A percentile compares a stretch with the other conserved stretches of the same genome.
phyloP scores from a whole-genome alignment of 2,797 vertebrate genomes.

The Pristis pectinata region DNA sequence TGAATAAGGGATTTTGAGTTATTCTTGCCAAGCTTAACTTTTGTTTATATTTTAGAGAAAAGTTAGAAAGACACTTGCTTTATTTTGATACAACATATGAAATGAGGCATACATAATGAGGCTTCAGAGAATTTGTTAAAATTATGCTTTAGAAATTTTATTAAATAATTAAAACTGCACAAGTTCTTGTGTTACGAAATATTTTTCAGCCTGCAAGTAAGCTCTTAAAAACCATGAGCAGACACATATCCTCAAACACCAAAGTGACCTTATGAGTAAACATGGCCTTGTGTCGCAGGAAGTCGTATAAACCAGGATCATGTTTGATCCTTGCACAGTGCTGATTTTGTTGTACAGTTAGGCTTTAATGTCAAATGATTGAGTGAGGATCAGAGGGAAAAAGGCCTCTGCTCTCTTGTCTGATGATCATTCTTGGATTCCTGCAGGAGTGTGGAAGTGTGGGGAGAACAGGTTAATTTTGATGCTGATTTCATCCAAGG shows the following conservation, averaged over 20 bases:
- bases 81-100: not conserved
- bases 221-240: not conserved
- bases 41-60: not conserved
- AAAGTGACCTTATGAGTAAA: not conserved
- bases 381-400: not conserved
- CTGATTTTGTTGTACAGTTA: not conserved
- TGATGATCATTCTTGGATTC: not conserved
- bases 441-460: not conserved
- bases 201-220: not conserved
- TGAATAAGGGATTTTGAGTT: conserved; percentile 52
- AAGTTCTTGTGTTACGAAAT: not conserved
- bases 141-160: not conserved
- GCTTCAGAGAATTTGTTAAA: not conserved
- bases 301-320: not conserved
- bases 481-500: not conserved
- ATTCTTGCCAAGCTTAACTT: conserved; percentile 38
- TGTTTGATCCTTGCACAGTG: not conserved
- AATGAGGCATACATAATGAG: not conserved
- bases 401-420: not conserved
- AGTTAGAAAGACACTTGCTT: not conserved
- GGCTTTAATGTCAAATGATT: not conserved
- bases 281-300: not conserved
- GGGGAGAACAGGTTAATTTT: not conserved
- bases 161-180: not conserved
- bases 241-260: not conserved